Conservation (phyloP, 1,140 invertebrate genomes). For the Halyomorpha halys region DNA sequence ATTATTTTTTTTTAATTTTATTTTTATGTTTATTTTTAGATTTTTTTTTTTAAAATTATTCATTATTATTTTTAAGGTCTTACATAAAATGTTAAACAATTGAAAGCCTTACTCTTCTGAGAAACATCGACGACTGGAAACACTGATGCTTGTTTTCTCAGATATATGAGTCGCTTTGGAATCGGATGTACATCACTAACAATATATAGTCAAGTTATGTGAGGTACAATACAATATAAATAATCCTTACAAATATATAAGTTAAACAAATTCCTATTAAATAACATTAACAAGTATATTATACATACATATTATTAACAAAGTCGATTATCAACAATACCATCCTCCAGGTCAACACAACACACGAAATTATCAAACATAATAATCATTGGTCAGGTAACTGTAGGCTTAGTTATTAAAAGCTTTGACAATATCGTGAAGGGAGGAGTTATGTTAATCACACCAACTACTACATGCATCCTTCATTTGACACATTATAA, state of each 20-base stretch:
- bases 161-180: background rate
- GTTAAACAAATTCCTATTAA: slow-evolving; percentile 13
- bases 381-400: slow-evolving; percentile 20
- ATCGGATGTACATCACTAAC: slow-evolving; percentile 4
- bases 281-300: slow-evolving; percentile 19
- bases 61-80: background rate
- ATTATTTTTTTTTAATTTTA: slow-evolving; percentile 1
- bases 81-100: background rate
- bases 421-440: slow-evolving; percentile 10
- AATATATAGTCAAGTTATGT: slow-evolving; percentile 11
- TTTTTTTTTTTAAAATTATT: slow-evolving; percentile 8
- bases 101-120: slow-evolving; percentile 8
- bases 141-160: background rate
- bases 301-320: slow-evolving; percentile 15
- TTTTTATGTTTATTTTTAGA: slow-evolving; percentile 2
- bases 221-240: slow-evolving; percentile 14
- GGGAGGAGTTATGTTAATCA: background rate
- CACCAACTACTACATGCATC: background rate
- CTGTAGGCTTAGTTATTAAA: slow-evolving; percentile 11
- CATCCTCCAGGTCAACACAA: slow-evolving; percentile 12
- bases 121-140: background rate
- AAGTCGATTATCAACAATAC: slow-evolving; percentile 16
- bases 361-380: slow-evolving; percentile 4
- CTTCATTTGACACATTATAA: slow-evolving; percentile 14
- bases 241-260: slow-evolving; percentile 15